Conservation (phyloP, 2,113 vertebrate genomes). For the Brevimyrus niger region DNA sequence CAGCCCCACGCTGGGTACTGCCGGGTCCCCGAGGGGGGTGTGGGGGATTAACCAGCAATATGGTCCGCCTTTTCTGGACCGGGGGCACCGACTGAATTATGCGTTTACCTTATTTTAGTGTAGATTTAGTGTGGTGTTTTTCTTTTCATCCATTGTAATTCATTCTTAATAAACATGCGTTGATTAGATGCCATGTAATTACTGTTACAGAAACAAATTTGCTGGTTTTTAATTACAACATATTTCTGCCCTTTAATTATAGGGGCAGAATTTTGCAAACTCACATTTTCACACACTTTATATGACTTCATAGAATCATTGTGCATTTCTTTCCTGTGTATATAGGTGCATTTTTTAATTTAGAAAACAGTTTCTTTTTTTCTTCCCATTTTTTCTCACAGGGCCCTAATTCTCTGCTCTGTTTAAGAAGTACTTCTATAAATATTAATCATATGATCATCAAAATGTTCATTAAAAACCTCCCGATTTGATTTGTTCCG, state of each 20-base stretch:
- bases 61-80: background rate
- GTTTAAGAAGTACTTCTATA: background rate
- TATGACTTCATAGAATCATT: background rate
- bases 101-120: background rate
- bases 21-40: slow-evolving; percentile 12
- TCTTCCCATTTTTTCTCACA: background rate
- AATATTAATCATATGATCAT: slow-evolving; percentile 4
- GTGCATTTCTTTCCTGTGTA: background rate
- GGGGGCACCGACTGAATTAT: background rate
- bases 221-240: background rate
- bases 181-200: background rate
- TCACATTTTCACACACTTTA: background rate
- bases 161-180: background rate
- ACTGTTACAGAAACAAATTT: background rate
- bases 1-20: slow-evolving; percentile 43
- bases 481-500: background rate
- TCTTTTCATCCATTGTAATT: background rate
- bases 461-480: slow-evolving; percentile 8
- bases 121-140: background rate
- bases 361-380: background rate
- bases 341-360: background rate
- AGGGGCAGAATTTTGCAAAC: background rate
- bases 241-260: background rate
- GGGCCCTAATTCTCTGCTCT: background rate
- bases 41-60: background rate